Evolutionary conservation across 2,113 vertebrate genomes (phyloP).

Genomic region (Sterrhoptilus dennistouni): DNA sequence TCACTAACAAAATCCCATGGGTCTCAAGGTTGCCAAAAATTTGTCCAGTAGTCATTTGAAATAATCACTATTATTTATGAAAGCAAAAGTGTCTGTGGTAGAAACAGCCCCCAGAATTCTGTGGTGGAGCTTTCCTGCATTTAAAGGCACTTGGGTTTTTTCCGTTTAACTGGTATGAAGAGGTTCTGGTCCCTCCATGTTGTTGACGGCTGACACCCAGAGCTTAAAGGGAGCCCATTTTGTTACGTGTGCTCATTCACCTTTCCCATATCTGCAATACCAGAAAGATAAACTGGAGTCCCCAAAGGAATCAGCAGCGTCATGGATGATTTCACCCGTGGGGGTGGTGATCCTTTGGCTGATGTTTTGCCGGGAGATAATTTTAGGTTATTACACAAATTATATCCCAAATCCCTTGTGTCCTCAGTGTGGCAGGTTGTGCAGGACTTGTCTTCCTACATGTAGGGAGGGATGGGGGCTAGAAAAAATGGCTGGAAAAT

Average conservation of each 20-base stretch:
- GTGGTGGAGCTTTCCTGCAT: not conserved
- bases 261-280: not conserved
- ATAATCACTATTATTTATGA: rapidly evolving
- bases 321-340: not conserved
- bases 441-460: not conserved
- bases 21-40: not conserved
- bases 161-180: not conserved
- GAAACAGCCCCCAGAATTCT: not conserved
- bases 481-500: not conserved
- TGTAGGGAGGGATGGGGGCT: not conserved
- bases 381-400: not conserved
- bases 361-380: rapidly evolving
- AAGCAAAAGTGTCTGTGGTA: not conserved
- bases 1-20: not conserved
- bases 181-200: not conserved
- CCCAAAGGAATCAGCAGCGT: not conserved
- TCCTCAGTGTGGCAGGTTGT: not conserved
- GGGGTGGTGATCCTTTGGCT: not conserved
- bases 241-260: not conserved
- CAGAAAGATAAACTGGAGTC: not conserved
- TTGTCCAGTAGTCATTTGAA: not conserved
- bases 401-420: rapidly evolving
- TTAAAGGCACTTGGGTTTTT: not conserved
- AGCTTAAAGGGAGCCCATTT: not conserved
- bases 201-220: not conserved